Evolutionary conservation across 2,888 invertebrate species (phyloP).

Genomic region (Lissonota sp.): DNA sequence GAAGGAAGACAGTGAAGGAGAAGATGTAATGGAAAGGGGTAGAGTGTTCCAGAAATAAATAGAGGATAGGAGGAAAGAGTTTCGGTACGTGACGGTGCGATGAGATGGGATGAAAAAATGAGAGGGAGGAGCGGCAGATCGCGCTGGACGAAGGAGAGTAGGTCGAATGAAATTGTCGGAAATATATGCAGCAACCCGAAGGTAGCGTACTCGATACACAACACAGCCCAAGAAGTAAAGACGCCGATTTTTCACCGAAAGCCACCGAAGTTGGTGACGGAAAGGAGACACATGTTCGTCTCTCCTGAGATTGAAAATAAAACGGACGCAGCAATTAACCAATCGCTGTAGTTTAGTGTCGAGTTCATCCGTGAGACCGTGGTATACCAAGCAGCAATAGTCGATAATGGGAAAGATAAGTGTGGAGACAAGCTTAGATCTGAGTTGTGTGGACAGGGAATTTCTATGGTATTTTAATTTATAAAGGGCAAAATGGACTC

Average conservation of each 20-base stretch:
- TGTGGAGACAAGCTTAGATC: slow-evolving; percentile 5
- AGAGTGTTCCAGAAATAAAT: background rate
- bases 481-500: slow-evolving; percentile 16
- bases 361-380: slow-evolving; percentile 4
- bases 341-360: slow-evolving; percentile 24
- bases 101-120: background rate
- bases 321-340: slow-evolving; percentile 16
- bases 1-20: background rate
- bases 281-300: slow-evolving; percentile 40
- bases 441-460: background rate
- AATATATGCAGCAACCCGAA: background rate
- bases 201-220: background rate
- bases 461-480: slow-evolving; percentile 16
- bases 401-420: slow-evolving; percentile 20
- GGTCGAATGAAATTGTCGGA: background rate
- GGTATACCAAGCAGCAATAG: slow-evolving; percentile 35
- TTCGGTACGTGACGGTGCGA: background rate
- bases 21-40: background rate
- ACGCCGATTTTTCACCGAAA: background rate
- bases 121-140: too few relatives aligned
- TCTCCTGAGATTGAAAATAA: slow-evolving; percentile 32
- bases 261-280: slow-evolving; percentile 14
- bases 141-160: background rate
- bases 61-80: too few relatives aligned
- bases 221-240: background rate